Evolutionary conservation across 2,113 vertebrate species (phyloP).

Genomic region (Cettia cetti): DNA sequence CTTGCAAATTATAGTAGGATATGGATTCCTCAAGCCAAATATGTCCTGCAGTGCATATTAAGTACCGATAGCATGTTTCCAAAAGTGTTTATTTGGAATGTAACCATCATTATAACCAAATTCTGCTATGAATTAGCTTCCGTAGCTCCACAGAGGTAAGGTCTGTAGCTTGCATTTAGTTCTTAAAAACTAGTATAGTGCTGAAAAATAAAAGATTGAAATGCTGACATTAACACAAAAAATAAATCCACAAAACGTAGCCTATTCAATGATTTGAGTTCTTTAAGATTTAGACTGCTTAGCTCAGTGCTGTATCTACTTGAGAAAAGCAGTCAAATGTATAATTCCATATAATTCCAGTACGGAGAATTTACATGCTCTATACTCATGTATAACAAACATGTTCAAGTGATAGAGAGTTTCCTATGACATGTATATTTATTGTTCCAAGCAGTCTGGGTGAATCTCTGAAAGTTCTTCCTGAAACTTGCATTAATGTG

Average conservation of each 20-base stretch:
- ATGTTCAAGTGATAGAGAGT: neutral
- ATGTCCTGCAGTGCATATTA: neutral
- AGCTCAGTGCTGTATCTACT: neutral
- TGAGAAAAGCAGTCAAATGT: neutral
- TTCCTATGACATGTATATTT: neutral
- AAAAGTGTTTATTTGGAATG: neutral
- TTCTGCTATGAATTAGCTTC: neutral
- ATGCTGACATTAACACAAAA: neutral
- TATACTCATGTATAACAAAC: neutral
- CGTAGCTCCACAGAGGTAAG: neutral
- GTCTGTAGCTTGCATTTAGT: neutral
- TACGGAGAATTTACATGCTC: neutral
- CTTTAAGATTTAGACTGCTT: neutral
- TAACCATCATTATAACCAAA: neutral
- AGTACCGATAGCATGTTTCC: neutral
- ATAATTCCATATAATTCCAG: neutral
- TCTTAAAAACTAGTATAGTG: neutral
- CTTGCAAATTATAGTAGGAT: conserved; percentile 32
- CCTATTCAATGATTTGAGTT: neutral
- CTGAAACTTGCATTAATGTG: neutral
- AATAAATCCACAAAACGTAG: neutral
- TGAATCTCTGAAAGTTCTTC: neutral
- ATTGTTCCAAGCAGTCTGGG: neutral
- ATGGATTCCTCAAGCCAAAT: conserved; percentile 8
- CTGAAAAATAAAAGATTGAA: neutral